Base-by-base conservation (phyloP, 2,113 vertebrate species). In the Peromyscus polionotus region DNA sequence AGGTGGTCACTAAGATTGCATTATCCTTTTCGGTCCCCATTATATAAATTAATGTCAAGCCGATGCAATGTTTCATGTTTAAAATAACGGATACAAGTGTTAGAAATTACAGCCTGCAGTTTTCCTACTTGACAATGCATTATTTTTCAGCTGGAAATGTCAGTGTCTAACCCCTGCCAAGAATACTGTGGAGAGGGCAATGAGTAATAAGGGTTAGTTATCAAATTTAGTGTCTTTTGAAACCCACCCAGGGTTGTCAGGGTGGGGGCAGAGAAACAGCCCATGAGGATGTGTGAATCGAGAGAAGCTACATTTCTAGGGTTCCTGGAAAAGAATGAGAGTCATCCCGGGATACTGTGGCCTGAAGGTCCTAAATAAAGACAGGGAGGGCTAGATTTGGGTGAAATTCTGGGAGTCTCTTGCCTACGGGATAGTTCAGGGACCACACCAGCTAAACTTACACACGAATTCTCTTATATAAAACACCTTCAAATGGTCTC, bases 11-110 rank as follows among this genome's bases (percentile, higher is more conserved):
- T 97, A 98, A 98, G 98, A 97, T 96, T 88, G 93, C 97, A 98
- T 98, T 98, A 98, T 98, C 98, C 96, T 98, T 98, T 98, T 98
- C 97, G 67, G 95, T 98, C 98, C 98, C 98, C 97, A 98, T 99
- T 98, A 98, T 98, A 99, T 98, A 98, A 99, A 99, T 99, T 99
- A 99, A 98, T 98, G 98, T 99, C 99, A 99, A 98, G 98, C 95
- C 93, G 96, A 98, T 98, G 97, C 93, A 97, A 98, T 96, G 97
- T 98, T 98, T 98, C 98, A 97, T 98, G 98, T 98, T 98, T 98
- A 98, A 99, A 99, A 98, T 98, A 99, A 98, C 98, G 98, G 98
- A 98, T 97, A 98, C 98, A 97, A 98, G 98, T 98, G 98, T 98
- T 98, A 98, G 98, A 99, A 98, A 98, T 98, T 98, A 98, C 97